phyloP scores from a whole-genome alignment of 2,113 vertebrate species.

The Patagioenas fasciata region DNA sequence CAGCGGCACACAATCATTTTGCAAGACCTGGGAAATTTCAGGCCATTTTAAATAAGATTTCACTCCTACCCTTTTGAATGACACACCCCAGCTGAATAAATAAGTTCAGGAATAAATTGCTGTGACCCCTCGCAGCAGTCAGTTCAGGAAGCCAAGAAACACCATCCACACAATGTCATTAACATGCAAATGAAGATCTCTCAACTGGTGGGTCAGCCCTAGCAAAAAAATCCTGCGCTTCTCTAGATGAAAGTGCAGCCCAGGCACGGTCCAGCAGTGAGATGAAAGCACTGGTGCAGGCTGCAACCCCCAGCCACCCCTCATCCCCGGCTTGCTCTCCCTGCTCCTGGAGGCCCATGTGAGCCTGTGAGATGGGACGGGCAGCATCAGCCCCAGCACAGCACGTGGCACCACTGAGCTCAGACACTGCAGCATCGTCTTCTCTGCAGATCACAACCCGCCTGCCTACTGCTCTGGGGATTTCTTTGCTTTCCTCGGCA shows the following conservation, averaged over 20 bases:
- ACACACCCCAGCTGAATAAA: neutral
- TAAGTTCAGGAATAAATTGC: neutral
- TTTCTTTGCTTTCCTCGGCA: neutral
- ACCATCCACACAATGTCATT: neutral
- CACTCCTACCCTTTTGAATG: neutral
- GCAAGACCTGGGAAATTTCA: neutral
- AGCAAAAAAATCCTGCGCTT: neutral
- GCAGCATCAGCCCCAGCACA: neutral
- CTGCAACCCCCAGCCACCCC: neutral
- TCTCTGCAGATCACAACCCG: accelerated
- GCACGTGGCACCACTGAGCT: accelerated
- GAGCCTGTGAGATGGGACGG: neutral
- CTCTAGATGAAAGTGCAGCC: neutral
- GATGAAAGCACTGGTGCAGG: neutral
- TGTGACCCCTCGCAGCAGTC: neutral
- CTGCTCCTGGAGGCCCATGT: accelerated
- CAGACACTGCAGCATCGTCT: accelerated
- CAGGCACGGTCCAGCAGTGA: neutral
- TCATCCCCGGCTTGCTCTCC: neutral
- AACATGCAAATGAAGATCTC: neutral
- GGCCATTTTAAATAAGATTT: neutral
- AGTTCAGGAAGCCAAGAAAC: neutral
- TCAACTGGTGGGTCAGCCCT: neutral
- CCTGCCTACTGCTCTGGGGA: neutral
- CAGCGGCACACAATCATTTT: accelerated